Percentiles rank a stretch among this genome's conserved stretches.
phyloP scores from a whole-genome alignment of 2,797 vertebrate genomes.

The Dromococcyx pavoninus region DNA sequence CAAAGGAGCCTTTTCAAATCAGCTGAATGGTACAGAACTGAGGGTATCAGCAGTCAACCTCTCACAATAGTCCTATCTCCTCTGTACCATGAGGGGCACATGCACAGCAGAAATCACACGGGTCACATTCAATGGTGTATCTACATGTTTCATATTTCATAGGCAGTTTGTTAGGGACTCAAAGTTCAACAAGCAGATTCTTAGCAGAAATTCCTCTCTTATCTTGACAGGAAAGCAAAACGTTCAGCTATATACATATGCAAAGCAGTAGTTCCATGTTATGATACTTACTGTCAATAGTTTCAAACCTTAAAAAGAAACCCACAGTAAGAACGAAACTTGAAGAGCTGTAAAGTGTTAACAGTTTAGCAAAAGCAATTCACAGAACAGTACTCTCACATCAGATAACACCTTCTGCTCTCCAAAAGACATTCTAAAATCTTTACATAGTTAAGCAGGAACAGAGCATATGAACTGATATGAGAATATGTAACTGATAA shows the following conservation, averaged over 20 bases:
- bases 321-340: neutral
- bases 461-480: neutral
- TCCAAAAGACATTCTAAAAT: neutral
- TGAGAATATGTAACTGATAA: neutral
- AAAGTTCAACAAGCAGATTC: neutral
- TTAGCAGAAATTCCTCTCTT: neutral
- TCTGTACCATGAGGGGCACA: neutral
- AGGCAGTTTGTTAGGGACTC: neutral
- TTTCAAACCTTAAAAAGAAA: neutral
- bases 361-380: neutral
- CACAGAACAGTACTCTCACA: neutral
- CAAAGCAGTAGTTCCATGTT: neutral
- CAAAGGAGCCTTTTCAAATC: neutral
- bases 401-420: neutral
- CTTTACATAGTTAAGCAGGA: neutral
- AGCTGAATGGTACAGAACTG: neutral
- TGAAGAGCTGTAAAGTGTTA: neutral
- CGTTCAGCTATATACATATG: neutral
- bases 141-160: neutral
- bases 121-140: neutral
- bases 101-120: fast-evolving
- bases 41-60: neutral
- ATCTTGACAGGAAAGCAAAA: neutral
- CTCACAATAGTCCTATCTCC: neutral
- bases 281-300: neutral